These are phyloP conservation scores for Moxostoma hubbsi DNA, from an alignment of 2,797 vertebrate genomes.

Conservation along the genomic window DNA sequence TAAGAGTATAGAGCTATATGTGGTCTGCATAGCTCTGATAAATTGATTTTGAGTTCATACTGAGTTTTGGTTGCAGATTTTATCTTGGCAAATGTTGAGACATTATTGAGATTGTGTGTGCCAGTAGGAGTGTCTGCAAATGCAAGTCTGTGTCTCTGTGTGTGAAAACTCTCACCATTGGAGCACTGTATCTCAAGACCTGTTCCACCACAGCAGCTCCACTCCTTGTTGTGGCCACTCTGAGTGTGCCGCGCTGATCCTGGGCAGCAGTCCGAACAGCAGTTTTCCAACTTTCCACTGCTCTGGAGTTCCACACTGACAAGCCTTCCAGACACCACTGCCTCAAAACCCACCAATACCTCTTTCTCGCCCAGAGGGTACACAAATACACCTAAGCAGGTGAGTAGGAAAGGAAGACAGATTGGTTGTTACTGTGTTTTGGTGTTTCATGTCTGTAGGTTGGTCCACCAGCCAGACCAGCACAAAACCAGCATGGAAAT, in stretches of 20 bases:
- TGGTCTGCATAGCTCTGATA: too few relatives aligned
- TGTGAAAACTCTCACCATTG: conserved; percentile 76
- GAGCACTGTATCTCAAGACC: conserved; percentile 82
- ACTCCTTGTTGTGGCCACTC: conserved; percentile 78
- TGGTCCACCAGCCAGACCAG: neutral
- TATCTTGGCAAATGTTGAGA: neutral
- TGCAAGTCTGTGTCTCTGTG: too few relatives aligned
- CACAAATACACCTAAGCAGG: conserved; percentile 87
- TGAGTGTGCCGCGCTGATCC: conserved; percentile 70
- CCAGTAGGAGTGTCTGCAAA: neutral
- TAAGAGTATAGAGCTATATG: too few relatives aligned
- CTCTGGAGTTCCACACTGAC: conserved; percentile 89
- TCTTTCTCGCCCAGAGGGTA: conserved; percentile 93
- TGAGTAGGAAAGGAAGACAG: neutral
- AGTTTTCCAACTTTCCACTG: conserved; percentile 81
- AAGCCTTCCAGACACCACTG: conserved; percentile 78
- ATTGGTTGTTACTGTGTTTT: too few relatives aligned
- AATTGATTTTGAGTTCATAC: too few relatives aligned
- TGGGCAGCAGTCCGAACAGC: conserved; percentile 83
- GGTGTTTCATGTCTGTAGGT: too few relatives aligned
- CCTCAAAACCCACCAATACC: conserved; percentile 91
- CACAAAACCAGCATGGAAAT: neutral
- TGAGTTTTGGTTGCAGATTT: too few relatives aligned
- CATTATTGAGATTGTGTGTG: conserved; percentile 1
- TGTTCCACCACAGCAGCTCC: conserved; percentile 76